These are phyloP conservation scores for Catocala fraxini DNA, from an alignment of 2,888 invertebrate genomes.

Conservation along the genomic window DNA sequence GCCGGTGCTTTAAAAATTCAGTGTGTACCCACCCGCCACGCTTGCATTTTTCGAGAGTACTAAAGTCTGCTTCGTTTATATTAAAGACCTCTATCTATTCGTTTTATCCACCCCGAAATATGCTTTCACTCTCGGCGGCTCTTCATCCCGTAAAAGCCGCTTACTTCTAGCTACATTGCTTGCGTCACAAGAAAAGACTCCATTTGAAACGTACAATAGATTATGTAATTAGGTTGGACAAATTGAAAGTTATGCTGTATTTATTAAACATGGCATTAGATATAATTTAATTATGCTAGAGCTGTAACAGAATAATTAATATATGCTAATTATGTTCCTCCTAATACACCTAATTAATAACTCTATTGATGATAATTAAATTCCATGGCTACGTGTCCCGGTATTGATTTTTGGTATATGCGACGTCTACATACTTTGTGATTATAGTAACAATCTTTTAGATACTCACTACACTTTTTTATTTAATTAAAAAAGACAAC, in stretches of 20 bases:
- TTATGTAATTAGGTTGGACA: constrained; percentile 1
- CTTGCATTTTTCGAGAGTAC: constrained; percentile 86
- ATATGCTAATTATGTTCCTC: too few species aligned
- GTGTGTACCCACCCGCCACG: constrained; percentile 74
- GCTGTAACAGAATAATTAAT: too few species aligned
- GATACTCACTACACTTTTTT: too few species aligned
- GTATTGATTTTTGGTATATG: too few species aligned
- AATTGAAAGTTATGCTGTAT: not conserved
- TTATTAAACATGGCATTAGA: too few species aligned
- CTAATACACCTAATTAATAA: too few species aligned
- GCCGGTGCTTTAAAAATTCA: constrained; percentile 80
- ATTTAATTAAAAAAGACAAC: too few species aligned
- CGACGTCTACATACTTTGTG: too few species aligned
- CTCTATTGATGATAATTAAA: too few species aligned
- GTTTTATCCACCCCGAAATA: constrained; percentile 84
- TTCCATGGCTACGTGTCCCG: too few species aligned
- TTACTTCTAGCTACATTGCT: constrained; percentile 42
- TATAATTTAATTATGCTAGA: too few species aligned
- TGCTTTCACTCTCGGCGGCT: constrained; percentile 80
- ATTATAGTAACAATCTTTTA: too few species aligned
- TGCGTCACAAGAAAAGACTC: constrained; percentile 22
- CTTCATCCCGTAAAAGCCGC: constrained; percentile 67
- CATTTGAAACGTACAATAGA: constrained; percentile 1
- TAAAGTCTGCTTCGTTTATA: constrained; percentile 87
- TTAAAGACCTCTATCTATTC: constrained; percentile 87